phyloP scores from a whole-genome alignment of 2,888 invertebrate genomes.

The Notodonta ziczac region DNA sequence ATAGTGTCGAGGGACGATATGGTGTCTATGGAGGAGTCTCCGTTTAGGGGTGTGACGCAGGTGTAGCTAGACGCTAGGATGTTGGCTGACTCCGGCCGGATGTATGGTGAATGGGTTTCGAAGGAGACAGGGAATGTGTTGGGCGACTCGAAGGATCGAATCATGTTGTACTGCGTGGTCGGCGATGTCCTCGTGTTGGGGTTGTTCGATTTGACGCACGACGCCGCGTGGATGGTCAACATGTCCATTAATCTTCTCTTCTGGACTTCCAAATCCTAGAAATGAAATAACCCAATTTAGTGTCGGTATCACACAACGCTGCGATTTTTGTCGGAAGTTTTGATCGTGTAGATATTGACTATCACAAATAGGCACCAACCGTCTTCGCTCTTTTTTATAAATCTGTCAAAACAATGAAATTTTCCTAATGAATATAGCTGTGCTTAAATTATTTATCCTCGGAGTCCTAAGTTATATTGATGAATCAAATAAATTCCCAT shows the following conservation, averaged over 20 bases:
- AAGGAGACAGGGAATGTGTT: conserved; percentile 73
- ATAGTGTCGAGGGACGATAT: conserved; percentile 71
- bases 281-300: conserved; percentile 29
- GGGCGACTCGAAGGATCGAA: conserved; percentile 75
- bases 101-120: conserved; percentile 79
- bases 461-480: neutral
- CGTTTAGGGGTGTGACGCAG: conserved; percentile 69
- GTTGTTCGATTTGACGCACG: conserved; percentile 86
- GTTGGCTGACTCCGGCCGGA: conserved; percentile 81
- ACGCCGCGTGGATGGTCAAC: conserved; percentile 89
- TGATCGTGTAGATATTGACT: neutral
- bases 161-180: conserved; percentile 69
- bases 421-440: too few species aligned
- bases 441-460: too few species aligned
- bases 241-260: conserved; percentile 91
- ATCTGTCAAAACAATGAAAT: too few species aligned
- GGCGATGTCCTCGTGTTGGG: conserved; percentile 72
- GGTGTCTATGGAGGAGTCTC: conserved; percentile 71
- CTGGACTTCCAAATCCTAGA: conserved; percentile 91
- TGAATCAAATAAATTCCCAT: neutral
- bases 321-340: neutral
- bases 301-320: neutral
- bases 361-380: neutral
- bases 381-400: neutral
- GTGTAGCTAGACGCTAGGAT: conserved; percentile 80